These are phyloP conservation scores for Anoplolepis gracilipes DNA, from an alignment of 1,140 invertebrate species.

Conservation along the genomic window DNA sequence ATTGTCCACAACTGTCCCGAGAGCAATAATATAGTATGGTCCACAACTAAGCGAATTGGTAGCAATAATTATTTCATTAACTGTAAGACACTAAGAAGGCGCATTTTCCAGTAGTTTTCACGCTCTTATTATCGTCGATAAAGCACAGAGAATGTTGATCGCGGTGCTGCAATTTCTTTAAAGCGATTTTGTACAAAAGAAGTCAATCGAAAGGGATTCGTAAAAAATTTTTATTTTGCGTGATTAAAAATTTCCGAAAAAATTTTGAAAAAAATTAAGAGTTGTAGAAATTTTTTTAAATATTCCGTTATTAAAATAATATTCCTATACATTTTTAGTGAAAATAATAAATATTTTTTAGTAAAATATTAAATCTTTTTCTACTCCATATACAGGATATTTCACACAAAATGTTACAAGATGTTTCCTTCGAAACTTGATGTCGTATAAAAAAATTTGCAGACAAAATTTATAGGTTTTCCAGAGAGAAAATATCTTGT, in stretches of 20 bases:
- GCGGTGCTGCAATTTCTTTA: not conserved
- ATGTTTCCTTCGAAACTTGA: too few relatives aligned
- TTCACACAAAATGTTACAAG: too few relatives aligned
- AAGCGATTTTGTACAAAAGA: not conserved
- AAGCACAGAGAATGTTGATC: not conserved
- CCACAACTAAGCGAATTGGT: constrained; percentile 26
- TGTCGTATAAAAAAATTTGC: too few relatives aligned
- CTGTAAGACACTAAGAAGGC: not conserved
- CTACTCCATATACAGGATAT: not conserved
- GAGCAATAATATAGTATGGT: constrained; percentile 66
- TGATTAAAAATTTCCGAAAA: not conserved
- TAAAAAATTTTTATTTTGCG: constrained; percentile 15
- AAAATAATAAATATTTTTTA: too few relatives aligned
- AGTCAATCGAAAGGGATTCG: constrained; percentile 13
- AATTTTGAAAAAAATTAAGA: not conserved
- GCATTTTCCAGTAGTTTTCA: not conserved
- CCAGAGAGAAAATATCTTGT: too few relatives aligned
- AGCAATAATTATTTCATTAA: constrained; percentile 61
- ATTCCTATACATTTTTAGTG: not conserved
- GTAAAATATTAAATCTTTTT: not conserved
- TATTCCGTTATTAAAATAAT: too few relatives aligned
- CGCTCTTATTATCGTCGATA: not conserved
- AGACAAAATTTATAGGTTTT: too few relatives aligned
- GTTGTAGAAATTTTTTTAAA: not conserved
- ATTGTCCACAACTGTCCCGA: constrained; percentile 19